Conservation (phyloP, 2,113 vertebrate species). For the Prietella phreatophila region DNA sequence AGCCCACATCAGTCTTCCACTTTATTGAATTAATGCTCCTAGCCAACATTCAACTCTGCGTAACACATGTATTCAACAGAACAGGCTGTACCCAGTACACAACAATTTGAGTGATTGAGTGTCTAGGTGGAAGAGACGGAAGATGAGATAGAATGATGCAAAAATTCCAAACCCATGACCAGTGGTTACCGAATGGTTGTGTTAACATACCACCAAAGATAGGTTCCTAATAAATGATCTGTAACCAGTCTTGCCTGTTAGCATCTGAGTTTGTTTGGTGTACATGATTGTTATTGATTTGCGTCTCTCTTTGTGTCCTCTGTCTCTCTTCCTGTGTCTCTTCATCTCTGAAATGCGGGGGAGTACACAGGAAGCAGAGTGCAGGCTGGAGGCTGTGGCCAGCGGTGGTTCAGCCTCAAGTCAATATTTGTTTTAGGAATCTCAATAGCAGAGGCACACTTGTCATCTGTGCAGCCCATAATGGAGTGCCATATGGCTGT, state of each 20-base stretch:
- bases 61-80: conserved; percentile 60
- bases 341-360: conserved; percentile 23
- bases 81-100: conserved; percentile 67
- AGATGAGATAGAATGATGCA: conserved; percentile 7
- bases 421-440: conserved; percentile 84
- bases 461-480: conserved; percentile 81
- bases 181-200: background rate
- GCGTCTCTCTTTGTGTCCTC: background rate
- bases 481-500: conserved; percentile 81
- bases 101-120: conserved; percentile 65
- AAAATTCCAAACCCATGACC: conserved; percentile 24
- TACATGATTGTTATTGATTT: conserved; percentile 5
- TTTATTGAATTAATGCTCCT: conserved; percentile 66
- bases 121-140: conserved; percentile 49
- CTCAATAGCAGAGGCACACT: conserved; percentile 76
- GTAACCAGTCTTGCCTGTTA: background rate
- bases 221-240: background rate
- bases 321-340: background rate
- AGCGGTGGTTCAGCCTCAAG: conserved; percentile 73
- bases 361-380: conserved; percentile 62
- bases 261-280: background rate
- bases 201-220: conserved; percentile 1
- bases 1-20: conserved; percentile 60
- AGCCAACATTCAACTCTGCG: conserved; percentile 52
- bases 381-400: conserved; percentile 56